Base-by-base conservation (phyloP, 2,797 vertebrate genomes). In the Sphenodon punctatus region DNA sequence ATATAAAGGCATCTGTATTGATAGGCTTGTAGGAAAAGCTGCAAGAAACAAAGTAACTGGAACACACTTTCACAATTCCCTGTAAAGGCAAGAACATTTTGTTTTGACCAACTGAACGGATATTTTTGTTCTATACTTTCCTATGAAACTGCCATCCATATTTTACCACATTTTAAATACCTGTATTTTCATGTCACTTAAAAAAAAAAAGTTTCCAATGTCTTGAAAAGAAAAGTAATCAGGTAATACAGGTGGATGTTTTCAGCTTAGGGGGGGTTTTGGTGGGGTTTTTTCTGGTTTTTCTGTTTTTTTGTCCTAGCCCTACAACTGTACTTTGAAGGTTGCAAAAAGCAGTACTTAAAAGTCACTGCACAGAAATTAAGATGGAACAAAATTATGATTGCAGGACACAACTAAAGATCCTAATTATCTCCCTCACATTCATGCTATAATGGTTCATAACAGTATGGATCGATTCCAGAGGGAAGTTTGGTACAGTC, bases 311-410 rank as follows among this genome's bases (percentile, higher is more conserved):
- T 60, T 75, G 14, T 55, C 25, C 72, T 69, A 78, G 20, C 71
- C 25, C 49, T 88, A 55, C 15, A 69, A 34, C 5, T 38, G 30
- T 1, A 85, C 45, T 41, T 73, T 87, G 60, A 89, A 78, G 55
- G 66, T 56, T 88, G 59, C 58, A 90, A 91, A 87, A 93, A 89
- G 45, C 53, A 67, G 20, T 79, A 15, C 36, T 82, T 81, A 68
- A 73, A 91, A 87, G 51, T 49, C 71, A 86, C 49, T 78, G 73
- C 64, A 56, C 43, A 83, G 78, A 88, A 94, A 89, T 77, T 80
- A 89, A 80, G 76, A 88, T 63, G 71, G 78, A 89, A 76, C 42
- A 85, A 85, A 77, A 88, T 87, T 78, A 78, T 68, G 65, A 84
- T 78, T 81, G 83, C 84, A 67, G 80, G 72, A 27, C 36, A 46